Conservation (phyloP, 1,140 invertebrate species). For the Centruroides vittatus region DNA sequence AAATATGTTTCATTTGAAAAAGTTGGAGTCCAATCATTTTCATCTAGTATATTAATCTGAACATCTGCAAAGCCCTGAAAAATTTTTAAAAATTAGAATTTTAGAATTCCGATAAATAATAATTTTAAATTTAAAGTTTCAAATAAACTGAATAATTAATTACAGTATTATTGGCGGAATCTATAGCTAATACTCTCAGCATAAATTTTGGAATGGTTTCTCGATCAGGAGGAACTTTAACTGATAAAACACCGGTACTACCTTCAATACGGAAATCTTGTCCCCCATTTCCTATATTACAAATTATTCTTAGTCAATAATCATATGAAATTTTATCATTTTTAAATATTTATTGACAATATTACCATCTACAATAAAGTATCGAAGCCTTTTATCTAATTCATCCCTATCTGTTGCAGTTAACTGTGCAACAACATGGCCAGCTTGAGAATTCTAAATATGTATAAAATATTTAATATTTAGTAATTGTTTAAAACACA, state of each 20-base stretch:
- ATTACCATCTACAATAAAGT: conserved; percentile 20
- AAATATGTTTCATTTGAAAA: conserved; percentile 29
- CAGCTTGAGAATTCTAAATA: conserved; percentile 19
- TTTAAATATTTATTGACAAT: background rate
- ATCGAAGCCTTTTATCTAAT: conserved; percentile 20
- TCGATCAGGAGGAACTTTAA: conserved; percentile 19
- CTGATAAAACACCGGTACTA: conserved; percentile 20
- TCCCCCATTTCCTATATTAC: conserved; percentile 16
- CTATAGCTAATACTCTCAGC: conserved; percentile 19
- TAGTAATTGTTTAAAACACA: background rate
- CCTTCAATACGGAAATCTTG: conserved; percentile 21
- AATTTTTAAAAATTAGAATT: background rate
- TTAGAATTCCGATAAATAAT: background rate
- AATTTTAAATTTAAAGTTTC: background rate
- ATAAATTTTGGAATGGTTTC: conserved; percentile 19
- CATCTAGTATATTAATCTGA: conserved; percentile 29
- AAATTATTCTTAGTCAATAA: background rate
- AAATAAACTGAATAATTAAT: background rate
- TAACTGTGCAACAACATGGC: conserved; percentile 20
- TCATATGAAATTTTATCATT: background rate
- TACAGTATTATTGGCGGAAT: conserved; percentile 22
- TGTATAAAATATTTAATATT: background rate
- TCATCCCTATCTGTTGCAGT: conserved; percentile 21
- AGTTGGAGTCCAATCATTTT: conserved; percentile 28
- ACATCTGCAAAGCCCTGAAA: conserved; percentile 25